A percentile compares a stretch with the other conserved stretches of the same genome.
Evolutionary conservation across 2,797 vertebrate genomes (phyloP).

Genomic region (Malacoctenus gilli): DNA sequence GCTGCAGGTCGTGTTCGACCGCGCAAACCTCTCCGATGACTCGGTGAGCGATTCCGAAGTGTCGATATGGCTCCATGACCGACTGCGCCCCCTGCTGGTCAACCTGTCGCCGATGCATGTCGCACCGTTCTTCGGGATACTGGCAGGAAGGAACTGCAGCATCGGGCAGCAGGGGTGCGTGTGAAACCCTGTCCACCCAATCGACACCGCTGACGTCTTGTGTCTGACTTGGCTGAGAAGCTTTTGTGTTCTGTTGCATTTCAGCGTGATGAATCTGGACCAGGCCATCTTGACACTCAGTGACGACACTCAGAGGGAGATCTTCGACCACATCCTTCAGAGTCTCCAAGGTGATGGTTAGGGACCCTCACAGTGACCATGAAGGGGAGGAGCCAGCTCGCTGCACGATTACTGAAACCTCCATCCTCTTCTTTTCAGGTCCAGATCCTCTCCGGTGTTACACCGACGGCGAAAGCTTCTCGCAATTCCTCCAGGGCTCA

Average conservation of each 20-base stretch:
- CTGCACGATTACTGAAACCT: too few species aligned
- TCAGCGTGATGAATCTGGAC: conserved; percentile 71
- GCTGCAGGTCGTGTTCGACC: conserved; percentile 74
- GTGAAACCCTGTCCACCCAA: neutral
- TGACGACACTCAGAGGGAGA: conserved; percentile 40
- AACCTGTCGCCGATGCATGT: conserved; percentile 56
- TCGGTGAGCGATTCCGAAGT: conserved; percentile 57
- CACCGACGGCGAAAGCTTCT: conserved; percentile 64
- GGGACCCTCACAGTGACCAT: too few species aligned
- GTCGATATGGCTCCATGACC: conserved; percentile 62
- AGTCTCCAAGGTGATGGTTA: conserved; percentile 75
- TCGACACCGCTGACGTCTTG: too few species aligned
- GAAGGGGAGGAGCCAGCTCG: too few species aligned
- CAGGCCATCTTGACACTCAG: conserved; percentile 53
- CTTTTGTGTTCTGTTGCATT: too few species aligned
- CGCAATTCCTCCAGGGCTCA: conserved; percentile 61
- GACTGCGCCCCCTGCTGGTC: conserved; percentile 70
- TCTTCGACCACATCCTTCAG: conserved; percentile 67
- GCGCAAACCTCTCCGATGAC: conserved; percentile 66
- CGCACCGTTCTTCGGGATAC: conserved; percentile 61
- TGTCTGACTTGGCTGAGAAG: too few species aligned
- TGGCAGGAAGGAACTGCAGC: conserved; percentile 68
- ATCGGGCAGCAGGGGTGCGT: conserved; percentile 63
- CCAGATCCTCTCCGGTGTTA: conserved; percentile 73
- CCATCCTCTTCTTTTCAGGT: conserved; percentile 39